Percentiles rank a stretch among this genome's conserved stretches.
Evolutionary conservation across 2,113 vertebrate species (phyloP).

Genomic region (Sylvia atricapilla): DNA sequence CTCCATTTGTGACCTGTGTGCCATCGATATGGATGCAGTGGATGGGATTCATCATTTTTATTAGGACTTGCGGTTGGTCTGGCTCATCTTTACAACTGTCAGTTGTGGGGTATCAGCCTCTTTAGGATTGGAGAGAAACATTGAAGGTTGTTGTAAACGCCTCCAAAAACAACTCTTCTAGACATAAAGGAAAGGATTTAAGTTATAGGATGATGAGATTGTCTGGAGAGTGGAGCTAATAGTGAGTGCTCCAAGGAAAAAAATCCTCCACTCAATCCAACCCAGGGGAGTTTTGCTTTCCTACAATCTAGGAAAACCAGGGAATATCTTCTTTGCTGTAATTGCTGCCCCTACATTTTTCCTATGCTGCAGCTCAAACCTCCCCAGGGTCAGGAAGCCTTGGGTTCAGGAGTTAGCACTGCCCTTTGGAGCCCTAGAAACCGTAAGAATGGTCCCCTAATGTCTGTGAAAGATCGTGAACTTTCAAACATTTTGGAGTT

Average conservation of each 20-base stretch:
- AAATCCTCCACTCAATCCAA: neutral
- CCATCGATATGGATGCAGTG: rapidly evolving
- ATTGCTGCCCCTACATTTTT: neutral
- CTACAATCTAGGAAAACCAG: neutral
- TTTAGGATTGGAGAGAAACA: neutral
- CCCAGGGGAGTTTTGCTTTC: neutral
- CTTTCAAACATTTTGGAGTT: neutral
- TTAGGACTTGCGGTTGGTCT: neutral
- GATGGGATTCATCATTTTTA: neutral
- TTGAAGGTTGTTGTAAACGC: neutral
- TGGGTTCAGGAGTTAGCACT: neutral
- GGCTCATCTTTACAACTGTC: neutral
- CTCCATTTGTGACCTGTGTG: rapidly evolving
- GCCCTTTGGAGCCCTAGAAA: neutral
- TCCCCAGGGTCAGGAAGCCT: neutral
- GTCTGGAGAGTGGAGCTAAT: neutral
- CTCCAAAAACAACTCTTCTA: neutral
- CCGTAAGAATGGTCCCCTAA: neutral
- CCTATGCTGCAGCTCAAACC: neutral
- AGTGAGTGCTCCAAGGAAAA: neutral
- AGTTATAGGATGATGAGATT: neutral
- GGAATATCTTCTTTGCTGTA: neutral
- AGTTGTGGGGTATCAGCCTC: neutral
- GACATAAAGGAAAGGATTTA: neutral
- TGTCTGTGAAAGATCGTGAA: neutral